Evolutionary conservation across 2,797 vertebrate species (phyloP), one percentile per base, ranked within the genome.

Genomic region (Synanceia verrucosa): DNA sequence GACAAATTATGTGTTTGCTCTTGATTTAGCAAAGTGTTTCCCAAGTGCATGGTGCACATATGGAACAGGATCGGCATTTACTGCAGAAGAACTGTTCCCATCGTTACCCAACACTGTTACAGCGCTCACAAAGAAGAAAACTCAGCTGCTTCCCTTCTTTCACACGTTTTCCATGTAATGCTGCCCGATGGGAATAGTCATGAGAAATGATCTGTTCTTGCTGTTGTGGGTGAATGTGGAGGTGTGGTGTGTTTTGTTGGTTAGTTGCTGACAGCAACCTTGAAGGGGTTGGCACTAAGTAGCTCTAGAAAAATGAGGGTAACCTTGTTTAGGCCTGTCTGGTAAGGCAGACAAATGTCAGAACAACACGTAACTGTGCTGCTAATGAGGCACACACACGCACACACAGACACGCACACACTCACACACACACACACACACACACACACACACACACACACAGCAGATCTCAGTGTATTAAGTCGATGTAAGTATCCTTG

Each of bases 1-100:
- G 81, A 77, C 64, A 81, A 87, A 86, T 76, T 12, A 65, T 14
- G 43, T 1, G 10, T 71, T 57, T 61, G 56, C 55, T 70, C 18
- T 31, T 68, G 63, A 77, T 79, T 78, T 57, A 50, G 51, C 63
- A 84, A 86, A 85, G 73, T 79, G 73, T 53, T 78, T 31, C 66
- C 53, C 23, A 36, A 64, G 66, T 81, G 43, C 69, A 72, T 57
- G 73, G 76, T 62, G 62, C 71, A 74, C 48, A 8, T 37, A 21
- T 37, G 37, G 57, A 79, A 61, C 51, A n/a, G 56, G 26, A 36
- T 33, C n/a, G 51, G 51, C 16, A n/a, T 78, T 78, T 43, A 44
- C 53, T 74, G 62, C 63, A 31, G 53, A 59, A 28, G 13, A 62
- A 58, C 46, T 13, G 33, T 69, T 69, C 11, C n/a, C 1, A 60